Percentiles rank a stretch among this genome's conserved stretches.
These are phyloP conservation scores for Prosapia bicincta DNA, from an alignment of 2,888 invertebrate species.

Conservation along the genomic window DNA sequence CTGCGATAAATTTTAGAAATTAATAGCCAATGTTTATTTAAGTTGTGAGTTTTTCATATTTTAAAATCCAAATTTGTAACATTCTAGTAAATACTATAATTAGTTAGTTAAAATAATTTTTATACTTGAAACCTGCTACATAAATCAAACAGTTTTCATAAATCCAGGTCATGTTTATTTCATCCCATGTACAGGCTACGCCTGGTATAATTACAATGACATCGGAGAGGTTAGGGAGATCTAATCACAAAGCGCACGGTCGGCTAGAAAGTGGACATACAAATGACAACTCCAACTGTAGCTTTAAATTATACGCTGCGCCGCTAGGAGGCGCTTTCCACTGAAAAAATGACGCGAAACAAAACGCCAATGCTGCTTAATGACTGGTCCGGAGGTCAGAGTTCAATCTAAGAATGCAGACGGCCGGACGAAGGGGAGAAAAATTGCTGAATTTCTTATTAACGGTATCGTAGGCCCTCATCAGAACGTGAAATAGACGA, in stretches of 20 bases:
- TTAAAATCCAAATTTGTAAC: too few relatives aligned
- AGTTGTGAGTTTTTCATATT: too few relatives aligned
- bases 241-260: not conserved
- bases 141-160: too few relatives aligned
- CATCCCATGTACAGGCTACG: not conserved
- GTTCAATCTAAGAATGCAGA: not conserved
- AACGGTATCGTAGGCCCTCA: too few relatives aligned
- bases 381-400: not conserved
- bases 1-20: too few relatives aligned
- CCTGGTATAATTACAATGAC: not conserved
- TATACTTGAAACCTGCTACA: too few relatives aligned
- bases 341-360: slow-evolving; percentile 2
- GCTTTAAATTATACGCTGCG: not conserved
- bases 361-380: not conserved
- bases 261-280: not conserved
- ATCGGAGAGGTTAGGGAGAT: not conserved
- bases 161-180: not conserved
- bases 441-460: not conserved
- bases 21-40: too few relatives aligned
- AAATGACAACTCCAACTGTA: not conserved
- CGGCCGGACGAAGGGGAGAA: not conserved
- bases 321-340: slow-evolving; percentile 2
- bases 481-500: too few relatives aligned
- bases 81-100: too few relatives aligned
- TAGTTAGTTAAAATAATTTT: too few relatives aligned